phyloP scores from a whole-genome alignment of 1,140 invertebrate genomes.

The Drosophila chauvacae region DNA sequence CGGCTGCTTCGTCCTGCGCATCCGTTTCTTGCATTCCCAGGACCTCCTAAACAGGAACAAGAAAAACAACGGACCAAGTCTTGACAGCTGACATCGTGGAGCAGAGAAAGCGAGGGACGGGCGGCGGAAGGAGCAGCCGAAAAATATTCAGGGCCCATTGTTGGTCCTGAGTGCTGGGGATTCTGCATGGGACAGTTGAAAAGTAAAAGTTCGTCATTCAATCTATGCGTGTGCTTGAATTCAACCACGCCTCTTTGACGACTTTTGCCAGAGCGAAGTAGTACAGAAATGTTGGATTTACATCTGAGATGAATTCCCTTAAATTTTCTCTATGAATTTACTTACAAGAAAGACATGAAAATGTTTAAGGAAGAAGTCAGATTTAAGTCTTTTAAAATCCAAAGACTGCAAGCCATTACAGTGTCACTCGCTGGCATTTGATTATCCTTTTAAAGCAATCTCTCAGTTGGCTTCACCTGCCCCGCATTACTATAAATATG shows the following conservation, averaged over 20 bases:
- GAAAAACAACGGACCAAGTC: constrained; percentile 38
- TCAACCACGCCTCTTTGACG: constrained; percentile 47
- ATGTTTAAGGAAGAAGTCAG: background rate
- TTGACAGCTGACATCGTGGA: constrained; percentile 40
- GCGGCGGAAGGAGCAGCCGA: constrained; percentile 38
- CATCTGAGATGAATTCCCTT: background rate
- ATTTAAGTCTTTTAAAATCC: background rate
- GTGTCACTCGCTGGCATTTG: constrained; percentile 9
- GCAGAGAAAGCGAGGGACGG: background rate
- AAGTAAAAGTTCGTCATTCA: constrained; percentile 78
- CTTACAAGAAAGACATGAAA: background rate
- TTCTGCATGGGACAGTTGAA: constrained; percentile 37
- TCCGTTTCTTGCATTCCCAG: constrained; percentile 55
- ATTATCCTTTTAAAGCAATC: constrained; percentile 30
- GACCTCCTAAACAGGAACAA: constrained; percentile 16
- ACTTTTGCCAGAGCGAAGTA: constrained; percentile 9
- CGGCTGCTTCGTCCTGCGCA: constrained; percentile 24
- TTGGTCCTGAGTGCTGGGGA: constrained; percentile 16
- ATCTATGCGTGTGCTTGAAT: constrained; percentile 65
- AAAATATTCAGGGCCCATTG: constrained; percentile 61
- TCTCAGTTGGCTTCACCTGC: constrained; percentile 34
- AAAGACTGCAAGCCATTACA: constrained; percentile 18
- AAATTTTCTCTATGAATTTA: background rate
- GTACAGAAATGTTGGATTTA: constrained; percentile 29
- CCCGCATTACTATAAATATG: constrained; percentile 30